Base-by-base conservation (phyloP, 92 coral and sea anemone species). In the Zoanthus solanderi region DNA sequence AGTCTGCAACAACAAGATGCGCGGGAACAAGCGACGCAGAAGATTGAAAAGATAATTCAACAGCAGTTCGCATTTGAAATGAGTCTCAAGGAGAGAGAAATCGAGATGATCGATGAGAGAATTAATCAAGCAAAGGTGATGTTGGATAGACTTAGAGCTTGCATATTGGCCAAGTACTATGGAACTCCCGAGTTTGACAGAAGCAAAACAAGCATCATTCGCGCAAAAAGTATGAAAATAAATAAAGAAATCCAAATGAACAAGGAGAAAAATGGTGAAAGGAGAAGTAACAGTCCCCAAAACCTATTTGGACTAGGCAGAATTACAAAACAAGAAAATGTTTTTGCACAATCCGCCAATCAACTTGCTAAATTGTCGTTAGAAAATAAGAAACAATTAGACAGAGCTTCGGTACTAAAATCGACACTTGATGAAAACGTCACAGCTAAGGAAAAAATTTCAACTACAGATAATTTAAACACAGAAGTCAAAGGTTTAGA, bases 31-130 rank as follows among this genome's bases (percentile, higher is more conserved):
- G 87, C 97, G 5, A 90, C 93, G 5, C 94, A 94, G 76, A 88
- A 88, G 72, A 97, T 97, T 30, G 93, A 95, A 65, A 72, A 84
- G 11, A 94, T 95, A 34, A 94, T 97, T 66, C 98, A 91, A 17
- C 91, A 97, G 44, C 99, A 97, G 84, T 97, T 97, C 87, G 92
- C 97, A 17, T 87, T 97, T 74, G 99, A 97, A 80, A 92, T 94
- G 83, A 90, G 90, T 47, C 73, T 97, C 18, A 97, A 95, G 87
- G 97, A 92, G 84, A 92, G 93, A 80, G 99, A 97, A 89, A 93
- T 97, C 16, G 93, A 93, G 47, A 34, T 89, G 47, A 94, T 97
- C 47, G 94, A 97, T 88, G 88, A 90, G 7, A 91, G 94, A 58
- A 91, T 97, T 47, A 85, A 90, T 65, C 96, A 95, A 79, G 87